These are phyloP conservation scores for Corythaixoides concolor DNA, from an alignment of 2,113 vertebrate genomes.

Conservation along the genomic window DNA sequence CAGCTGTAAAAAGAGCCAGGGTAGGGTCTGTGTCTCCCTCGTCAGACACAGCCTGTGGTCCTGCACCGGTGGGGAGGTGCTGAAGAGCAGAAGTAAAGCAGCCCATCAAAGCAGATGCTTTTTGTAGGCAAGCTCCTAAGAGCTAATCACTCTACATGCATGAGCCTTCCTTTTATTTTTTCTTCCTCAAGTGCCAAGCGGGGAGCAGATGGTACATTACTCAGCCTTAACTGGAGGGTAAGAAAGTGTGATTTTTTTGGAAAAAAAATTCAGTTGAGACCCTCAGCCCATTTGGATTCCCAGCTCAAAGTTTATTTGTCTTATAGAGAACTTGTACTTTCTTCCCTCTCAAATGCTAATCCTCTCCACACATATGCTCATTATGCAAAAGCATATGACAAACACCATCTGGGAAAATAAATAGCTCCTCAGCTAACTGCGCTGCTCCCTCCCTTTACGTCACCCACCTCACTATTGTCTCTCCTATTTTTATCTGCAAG, in stretches of 20 bases:
- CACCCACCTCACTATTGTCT: slow-evolving; percentile 59
- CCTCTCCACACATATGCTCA: slow-evolving; percentile 62
- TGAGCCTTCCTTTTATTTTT: slow-evolving; percentile 3
- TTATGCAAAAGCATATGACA: slow-evolving; percentile 71
- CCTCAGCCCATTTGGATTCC: slow-evolving; percentile 53
- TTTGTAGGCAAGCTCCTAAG: not conserved
- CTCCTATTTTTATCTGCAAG: slow-evolving; percentile 57
- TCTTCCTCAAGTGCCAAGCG: slow-evolving; percentile 28
- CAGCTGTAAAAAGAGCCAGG: not conserved
- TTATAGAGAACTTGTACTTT: slow-evolving; percentile 58
- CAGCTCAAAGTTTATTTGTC: slow-evolving; percentile 53
- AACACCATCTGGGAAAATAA: slow-evolving; percentile 70
- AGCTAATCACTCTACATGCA: not conserved
- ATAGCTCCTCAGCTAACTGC: slow-evolving; percentile 46
- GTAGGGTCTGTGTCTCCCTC: not conserved
- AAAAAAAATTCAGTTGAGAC: slow-evolving; percentile 21
- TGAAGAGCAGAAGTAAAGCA: not conserved
- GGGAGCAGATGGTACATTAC: slow-evolving; percentile 65
- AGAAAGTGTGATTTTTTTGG: slow-evolving; percentile 33
- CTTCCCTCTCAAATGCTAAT: slow-evolving; percentile 62
- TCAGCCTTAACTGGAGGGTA: slow-evolving; percentile 67
- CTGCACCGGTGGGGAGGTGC: too few species aligned
- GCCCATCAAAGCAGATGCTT: not conserved
- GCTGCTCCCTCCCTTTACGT: slow-evolving; percentile 27
- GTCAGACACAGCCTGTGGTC: not conserved